A percentile compares a stretch with the other conserved stretches of the same genome.
Conservation (phyloP, 2,797 vertebrate species). For the Helostoma temminkii region DNA sequence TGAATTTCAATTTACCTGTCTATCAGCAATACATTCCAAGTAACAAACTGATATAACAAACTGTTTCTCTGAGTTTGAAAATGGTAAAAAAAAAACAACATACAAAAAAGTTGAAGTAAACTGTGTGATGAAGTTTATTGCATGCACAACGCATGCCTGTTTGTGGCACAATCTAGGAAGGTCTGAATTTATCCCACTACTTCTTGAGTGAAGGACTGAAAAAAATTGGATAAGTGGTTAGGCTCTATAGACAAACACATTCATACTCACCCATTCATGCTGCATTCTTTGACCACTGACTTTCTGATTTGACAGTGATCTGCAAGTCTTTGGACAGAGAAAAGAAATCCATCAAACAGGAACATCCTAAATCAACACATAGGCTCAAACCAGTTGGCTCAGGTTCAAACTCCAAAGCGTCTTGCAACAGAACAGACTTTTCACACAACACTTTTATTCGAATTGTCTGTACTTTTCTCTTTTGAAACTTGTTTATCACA, state of each 20-base stretch:
- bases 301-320: too few species aligned
- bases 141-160: too few species aligned
- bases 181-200: not conserved
- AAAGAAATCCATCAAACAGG: not conserved
- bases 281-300: too few species aligned
- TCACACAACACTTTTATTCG: too few species aligned
- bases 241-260: not conserved
- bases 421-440: too few species aligned
- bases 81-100: not conserved
- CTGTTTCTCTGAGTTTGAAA: not conserved
- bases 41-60: not conserved
- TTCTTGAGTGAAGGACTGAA: not conserved
- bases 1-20: slow-evolving; percentile 49
- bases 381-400: too few species aligned
- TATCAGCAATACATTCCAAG: not conserved
- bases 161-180: too few species aligned
- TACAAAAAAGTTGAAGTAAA: too few species aligned
- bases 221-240: not conserved
- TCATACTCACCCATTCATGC: too few species aligned
- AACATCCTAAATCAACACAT: not conserved
- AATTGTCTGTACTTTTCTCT: too few species aligned
- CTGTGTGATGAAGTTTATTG: not conserved
- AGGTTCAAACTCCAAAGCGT: not conserved
- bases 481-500: not conserved
- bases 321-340: not conserved